phyloP scores from a whole-genome alignment of 64 coral and sea anemone genomes.

The Montipora capricornis region DNA sequence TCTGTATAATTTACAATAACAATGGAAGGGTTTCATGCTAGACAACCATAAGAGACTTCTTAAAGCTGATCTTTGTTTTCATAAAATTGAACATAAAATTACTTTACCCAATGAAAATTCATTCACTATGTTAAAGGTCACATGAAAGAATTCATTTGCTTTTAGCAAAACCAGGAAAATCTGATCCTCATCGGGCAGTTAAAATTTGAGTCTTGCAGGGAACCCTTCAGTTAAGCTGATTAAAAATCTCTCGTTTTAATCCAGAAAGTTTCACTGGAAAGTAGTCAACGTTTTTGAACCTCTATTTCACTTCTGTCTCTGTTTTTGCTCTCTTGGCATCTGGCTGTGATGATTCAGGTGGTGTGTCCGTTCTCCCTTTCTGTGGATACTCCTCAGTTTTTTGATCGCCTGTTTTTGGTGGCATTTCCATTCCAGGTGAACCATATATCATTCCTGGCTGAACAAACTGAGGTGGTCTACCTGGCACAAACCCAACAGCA shows the following conservation, averaged over 20 bases:
- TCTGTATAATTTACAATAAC: background rate
- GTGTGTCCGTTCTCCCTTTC: constrained; percentile 46
- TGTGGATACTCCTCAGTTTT: constrained; percentile 38
- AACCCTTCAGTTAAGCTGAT: background rate
- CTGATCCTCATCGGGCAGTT: background rate
- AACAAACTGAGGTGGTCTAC: constrained; percentile 68
- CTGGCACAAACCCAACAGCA: constrained; percentile 77
- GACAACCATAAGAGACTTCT: background rate
- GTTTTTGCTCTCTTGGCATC: constrained; percentile 77
- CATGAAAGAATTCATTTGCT: no score
- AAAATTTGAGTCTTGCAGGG: background rate
- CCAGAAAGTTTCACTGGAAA: background rate
- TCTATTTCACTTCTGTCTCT: constrained; percentile 74
- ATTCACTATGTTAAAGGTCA: no score
- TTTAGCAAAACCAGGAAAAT: background rate
- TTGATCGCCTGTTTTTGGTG: constrained; percentile 39
- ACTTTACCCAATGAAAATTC: no score
- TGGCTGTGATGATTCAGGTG: constrained; percentile 69
- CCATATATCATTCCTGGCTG: constrained; percentile 85
- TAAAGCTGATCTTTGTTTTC: no score
- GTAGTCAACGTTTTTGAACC: background rate
- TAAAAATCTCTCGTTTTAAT: constrained; percentile 23
- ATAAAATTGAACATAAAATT: no score
- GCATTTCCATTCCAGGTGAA: constrained; percentile 33
- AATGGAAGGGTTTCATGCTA: background rate